phyloP scores from a whole-genome alignment of 2,113 vertebrate species.

The Oryzias melastigma region DNA sequence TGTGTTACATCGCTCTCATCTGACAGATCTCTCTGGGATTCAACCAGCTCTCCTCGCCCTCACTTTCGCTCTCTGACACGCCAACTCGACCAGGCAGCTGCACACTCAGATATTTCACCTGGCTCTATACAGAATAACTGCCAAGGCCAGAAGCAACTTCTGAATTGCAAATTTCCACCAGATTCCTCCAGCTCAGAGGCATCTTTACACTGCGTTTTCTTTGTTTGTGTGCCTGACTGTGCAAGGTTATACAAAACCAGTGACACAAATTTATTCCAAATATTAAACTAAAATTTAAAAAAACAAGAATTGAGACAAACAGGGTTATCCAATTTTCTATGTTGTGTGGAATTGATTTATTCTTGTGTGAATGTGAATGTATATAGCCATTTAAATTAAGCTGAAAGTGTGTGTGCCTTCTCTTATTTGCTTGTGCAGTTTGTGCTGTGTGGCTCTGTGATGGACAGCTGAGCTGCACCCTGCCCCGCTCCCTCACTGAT shows the following conservation, averaged over 20 bases:
- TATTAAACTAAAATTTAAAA: too few relatives aligned
- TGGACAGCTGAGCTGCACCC: too few relatives aligned
- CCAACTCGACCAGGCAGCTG: constrained; percentile 18
- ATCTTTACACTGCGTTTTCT: background rate
- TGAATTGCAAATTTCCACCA: background rate
- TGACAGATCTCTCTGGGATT: constrained; percentile 52
- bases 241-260: too few relatives aligned
- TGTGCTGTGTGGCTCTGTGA: too few relatives aligned
- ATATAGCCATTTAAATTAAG: too few relatives aligned
- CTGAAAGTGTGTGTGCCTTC: too few relatives aligned
- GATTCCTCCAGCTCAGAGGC: background rate
- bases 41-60: constrained; percentile 20
- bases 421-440: too few relatives aligned
- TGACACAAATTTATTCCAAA: background rate
- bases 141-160: constrained; percentile 4
- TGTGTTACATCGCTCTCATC: constrained; percentile 69
- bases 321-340: too few relatives aligned
- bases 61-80: constrained; percentile 9
- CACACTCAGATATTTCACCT: constrained; percentile 11
- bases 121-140: background rate
- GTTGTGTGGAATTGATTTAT: too few relatives aligned
- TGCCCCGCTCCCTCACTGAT: too few relatives aligned
- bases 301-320: too few relatives aligned
- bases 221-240: background rate
- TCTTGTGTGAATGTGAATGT: too few relatives aligned